Evolutionary conservation across 1,140 invertebrate species (phyloP), one percentile per base, ranked within the genome.

Genomic region (Spodoptera litura): DNA sequence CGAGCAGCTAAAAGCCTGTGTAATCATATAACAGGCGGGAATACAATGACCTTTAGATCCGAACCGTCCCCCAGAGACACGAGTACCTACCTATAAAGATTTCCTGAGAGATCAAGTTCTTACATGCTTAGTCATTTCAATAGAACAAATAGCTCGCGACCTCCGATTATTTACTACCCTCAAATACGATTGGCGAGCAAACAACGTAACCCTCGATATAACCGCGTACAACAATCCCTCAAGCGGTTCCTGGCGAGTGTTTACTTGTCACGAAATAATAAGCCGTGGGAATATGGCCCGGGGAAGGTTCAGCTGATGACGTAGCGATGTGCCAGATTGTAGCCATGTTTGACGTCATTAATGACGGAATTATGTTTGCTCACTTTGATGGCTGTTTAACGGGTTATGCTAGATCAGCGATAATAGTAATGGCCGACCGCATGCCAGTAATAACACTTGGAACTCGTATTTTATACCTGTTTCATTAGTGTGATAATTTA

Each of bases 211-310:
- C 66, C 49, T 12, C n/a, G 38, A 9, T 66, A 66, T 49, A 66
- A 66, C 38, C 62, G 15, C 62, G 38, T 49, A 64, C 49, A 70
- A 70, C 44, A 70, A 70, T 70, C 66, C 38, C 49, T 70, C 25
- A 31, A 70, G 66, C 66, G 66, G 11, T 53, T 53, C 11, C 12
- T 12, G 44, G 12, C 11, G 25, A 53, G 12, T 31, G 66, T 70
- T 70, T 70, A 12, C 66, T 51, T 52, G 11, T 51, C 44, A n/a
- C 64, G 11, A 13, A 25, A 51, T 31, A 44, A 53, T 70, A 52
- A 31, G 49, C 66, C 66, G 49, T 49, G 49, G 25, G 58, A 27
- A 4, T 61, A 44, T 5, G 27, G 20, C 58, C 27, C 20, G 27
- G 27, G 49, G 49, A 52, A n/a, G 66, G 8, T 13, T 49, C 31